Evolutionary conservation across 2,113 vertebrate genomes (phyloP).

Genomic region (Pungitius pungitius): DNA sequence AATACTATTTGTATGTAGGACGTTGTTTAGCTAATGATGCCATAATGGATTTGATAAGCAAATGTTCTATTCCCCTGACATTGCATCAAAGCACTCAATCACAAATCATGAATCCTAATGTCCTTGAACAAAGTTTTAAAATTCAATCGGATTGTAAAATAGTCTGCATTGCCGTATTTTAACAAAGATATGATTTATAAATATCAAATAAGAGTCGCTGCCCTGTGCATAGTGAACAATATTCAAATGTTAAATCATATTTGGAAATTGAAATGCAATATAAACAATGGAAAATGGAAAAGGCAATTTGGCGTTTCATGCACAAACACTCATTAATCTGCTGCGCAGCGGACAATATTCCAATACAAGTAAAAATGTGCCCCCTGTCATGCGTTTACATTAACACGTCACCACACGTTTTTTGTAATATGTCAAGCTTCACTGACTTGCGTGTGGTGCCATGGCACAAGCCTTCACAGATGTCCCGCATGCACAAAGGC

Average conservation of each 20-base stretch:
- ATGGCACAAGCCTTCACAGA: background rate
- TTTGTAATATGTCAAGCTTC: background rate
- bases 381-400: background rate
- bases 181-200: background rate
- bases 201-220: too few relatives aligned
- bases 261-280: background rate
- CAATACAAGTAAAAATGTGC: background rate
- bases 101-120: slow-evolving; percentile 59
- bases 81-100: slow-evolving; percentile 73
- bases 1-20: slow-evolving; percentile 59
- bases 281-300: background rate
- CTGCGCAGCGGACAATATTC: background rate
- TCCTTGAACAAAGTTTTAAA: slow-evolving; percentile 63
- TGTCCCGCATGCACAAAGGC: background rate
- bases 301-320: background rate
- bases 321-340: background rate
- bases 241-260: background rate
- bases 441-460: background rate
- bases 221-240: background rate
- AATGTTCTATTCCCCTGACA: slow-evolving; percentile 75
- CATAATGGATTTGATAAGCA: slow-evolving; percentile 67
- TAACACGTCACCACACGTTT: background rate
- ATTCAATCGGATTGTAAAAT: slow-evolving; percentile 28
- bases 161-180: slow-evolving; percentile 2
- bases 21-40: slow-evolving; percentile 63